These are phyloP conservation scores for Anthrax anthrax DNA, from an alignment of 2,888 invertebrate genomes.

Conservation along the genomic window DNA sequence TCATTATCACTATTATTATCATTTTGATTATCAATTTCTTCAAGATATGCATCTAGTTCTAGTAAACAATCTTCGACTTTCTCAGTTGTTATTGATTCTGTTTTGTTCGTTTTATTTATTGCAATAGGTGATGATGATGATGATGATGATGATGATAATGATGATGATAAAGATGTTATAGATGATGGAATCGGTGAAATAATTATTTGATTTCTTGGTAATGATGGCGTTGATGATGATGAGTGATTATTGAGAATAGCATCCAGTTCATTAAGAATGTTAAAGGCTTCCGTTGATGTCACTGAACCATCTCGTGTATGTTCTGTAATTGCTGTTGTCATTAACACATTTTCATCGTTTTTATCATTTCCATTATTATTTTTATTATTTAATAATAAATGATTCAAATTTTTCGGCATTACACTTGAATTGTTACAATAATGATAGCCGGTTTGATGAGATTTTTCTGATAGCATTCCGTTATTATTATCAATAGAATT, in stretches of 20 bases:
- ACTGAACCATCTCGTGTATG: not conserved
- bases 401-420: too few species aligned
- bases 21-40: constrained; percentile 28
- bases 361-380: not conserved
- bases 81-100: constrained; percentile 4
- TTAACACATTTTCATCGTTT: not conserved
- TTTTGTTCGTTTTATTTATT: not conserved
- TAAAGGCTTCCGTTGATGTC: constrained; percentile 19
- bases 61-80: constrained; percentile 36
- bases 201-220: not conserved
- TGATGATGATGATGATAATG: not conserved
- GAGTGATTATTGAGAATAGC: constrained; percentile 20
- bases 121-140: too few species aligned
- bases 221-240: not conserved
- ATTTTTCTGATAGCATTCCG: too few species aligned
- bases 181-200: too few species aligned
- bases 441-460: too few species aligned
- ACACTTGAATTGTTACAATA: too few species aligned
- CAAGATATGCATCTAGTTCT: constrained; percentile 40
- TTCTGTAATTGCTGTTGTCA: not conserved
- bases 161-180: not conserved
- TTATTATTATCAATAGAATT: not conserved
- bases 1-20: constrained; percentile 12
- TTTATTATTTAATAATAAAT: not conserved
- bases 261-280: constrained; percentile 26